These are phyloP conservation scores for Lepidurus couesii DNA, from an alignment of 1,140 invertebrate genomes.

Conservation along the genomic window DNA sequence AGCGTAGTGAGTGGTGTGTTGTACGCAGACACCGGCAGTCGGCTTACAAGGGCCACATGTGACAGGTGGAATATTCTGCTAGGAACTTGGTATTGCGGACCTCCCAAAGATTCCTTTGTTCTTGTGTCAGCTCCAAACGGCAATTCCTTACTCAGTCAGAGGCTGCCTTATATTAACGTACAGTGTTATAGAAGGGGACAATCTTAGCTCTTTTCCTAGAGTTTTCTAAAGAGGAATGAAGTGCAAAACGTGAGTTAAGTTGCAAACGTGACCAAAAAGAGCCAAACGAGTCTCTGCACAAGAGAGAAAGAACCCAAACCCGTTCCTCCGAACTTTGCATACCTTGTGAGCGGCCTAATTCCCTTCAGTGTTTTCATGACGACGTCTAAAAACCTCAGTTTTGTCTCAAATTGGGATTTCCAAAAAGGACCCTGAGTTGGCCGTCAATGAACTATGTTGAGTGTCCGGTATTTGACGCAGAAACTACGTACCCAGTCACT, in stretches of 20 bases:
- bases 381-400: background rate
- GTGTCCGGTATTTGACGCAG: slow-evolving; percentile 54
- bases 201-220: no score
- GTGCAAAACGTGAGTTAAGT: background rate
- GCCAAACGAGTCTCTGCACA: background rate
- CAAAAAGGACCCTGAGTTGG: background rate
- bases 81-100: background rate
- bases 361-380: background rate
- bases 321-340: no score
- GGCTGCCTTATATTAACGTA: no score
- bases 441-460: slow-evolving; percentile 31
- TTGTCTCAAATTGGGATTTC: no score
- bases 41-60: slow-evolving; percentile 4
- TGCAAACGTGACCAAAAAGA: background rate
- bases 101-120: background rate
- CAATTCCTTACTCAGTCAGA: background rate
- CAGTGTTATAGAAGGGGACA: no score
- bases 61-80: background rate
- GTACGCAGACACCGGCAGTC: slow-evolving; percentile 20
- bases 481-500: slow-evolving; percentile 71
- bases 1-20: background rate
- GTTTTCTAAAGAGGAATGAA: background rate
- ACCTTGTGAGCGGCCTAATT: no score
- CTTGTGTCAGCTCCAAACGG: background rate
- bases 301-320: background rate